These are phyloP conservation scores for Scotopteryx bipunctaria DNA, from an alignment of 2,888 invertebrate species.

Conservation along the genomic window DNA sequence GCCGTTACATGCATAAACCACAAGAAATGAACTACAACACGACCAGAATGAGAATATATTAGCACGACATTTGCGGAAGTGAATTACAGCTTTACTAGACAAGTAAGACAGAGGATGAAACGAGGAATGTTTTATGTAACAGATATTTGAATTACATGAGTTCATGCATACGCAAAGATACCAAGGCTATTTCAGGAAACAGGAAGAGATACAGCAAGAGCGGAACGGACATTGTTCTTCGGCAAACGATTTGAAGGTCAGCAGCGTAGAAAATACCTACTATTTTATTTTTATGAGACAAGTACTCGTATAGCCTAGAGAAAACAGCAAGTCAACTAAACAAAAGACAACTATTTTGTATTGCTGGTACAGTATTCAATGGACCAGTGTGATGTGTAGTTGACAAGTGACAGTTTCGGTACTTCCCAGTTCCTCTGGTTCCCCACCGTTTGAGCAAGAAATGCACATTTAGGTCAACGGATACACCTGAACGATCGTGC, in stretches of 20 bases:
- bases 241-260: slow-evolving; percentile 10
- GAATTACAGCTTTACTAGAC: slow-evolving; percentile 3
- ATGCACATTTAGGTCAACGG: slow-evolving; percentile 20
- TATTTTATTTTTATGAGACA: too few relatives aligned
- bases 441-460: slow-evolving; percentile 7
- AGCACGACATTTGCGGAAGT: slow-evolving; percentile 16
- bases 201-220: slow-evolving; percentile 18
- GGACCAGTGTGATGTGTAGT: too few relatives aligned
- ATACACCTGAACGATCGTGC: slow-evolving; percentile 7
- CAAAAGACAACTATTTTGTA: neutral
- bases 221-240: slow-evolving; percentile 4
- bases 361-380: too few relatives aligned
- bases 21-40: slow-evolving; percentile 2
- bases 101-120: slow-evolving; percentile 2
- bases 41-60: slow-evolving; percentile 9
- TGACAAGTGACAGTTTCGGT: neutral
- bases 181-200: slow-evolving; percentile 29
- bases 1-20: neutral
- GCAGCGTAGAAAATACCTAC: neutral
- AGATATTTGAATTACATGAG: slow-evolving; percentile 24
- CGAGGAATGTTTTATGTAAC: slow-evolving; percentile 20
- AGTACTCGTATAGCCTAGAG: too few relatives aligned
- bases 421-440: slow-evolving; percentile 1
- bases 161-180: slow-evolving; percentile 32
- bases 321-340: too few relatives aligned